Conservation (phyloP, 2,888 invertebrate species). For the Nymphalis polychloros region DNA sequence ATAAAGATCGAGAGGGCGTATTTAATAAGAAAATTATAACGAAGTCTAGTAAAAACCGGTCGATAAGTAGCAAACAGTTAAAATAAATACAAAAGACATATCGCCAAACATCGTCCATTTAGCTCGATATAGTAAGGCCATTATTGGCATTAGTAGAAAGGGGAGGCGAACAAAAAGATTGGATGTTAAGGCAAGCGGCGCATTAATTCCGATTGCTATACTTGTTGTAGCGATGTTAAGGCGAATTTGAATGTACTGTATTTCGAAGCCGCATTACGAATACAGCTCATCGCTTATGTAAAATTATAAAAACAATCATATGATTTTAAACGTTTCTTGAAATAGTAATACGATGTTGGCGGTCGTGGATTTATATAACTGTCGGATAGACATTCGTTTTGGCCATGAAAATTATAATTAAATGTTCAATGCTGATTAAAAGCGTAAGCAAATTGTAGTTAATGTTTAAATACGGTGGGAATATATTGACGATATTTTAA, state of each 20-base stretch:
- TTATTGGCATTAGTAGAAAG: slow-evolving; percentile 57
- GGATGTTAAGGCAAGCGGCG: slow-evolving; percentile 63
- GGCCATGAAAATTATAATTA: too few relatives aligned
- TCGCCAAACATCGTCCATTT: slow-evolving; percentile 41
- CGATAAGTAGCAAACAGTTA: slow-evolving; percentile 24
- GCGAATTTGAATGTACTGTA: slow-evolving; percentile 66
- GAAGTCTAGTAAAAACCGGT: slow-evolving; percentile 27
- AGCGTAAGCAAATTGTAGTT: too few relatives aligned
- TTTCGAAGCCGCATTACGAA: slow-evolving; percentile 48
- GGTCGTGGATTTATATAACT: too few relatives aligned
- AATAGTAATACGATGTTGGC: too few relatives aligned
- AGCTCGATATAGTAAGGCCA: slow-evolving; percentile 51
- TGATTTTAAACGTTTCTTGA: too few relatives aligned
- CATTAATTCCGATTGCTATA: slow-evolving; percentile 71
- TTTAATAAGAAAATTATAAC: slow-evolving; percentile 15
- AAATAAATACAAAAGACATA: slow-evolving; percentile 39
- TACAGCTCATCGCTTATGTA: slow-evolving; percentile 25
- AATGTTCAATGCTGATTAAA: too few relatives aligned
- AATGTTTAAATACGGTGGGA: too few relatives aligned
- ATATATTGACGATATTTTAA: too few relatives aligned
- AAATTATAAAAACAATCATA: too few relatives aligned
- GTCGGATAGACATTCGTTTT: too few relatives aligned
- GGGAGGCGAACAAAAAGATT: slow-evolving; percentile 55
- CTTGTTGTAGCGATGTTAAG: slow-evolving; percentile 61
- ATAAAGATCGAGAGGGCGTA: neutral